Evolutionary conservation across 2,113 vertebrate species (phyloP).

Genomic region (Equus quagga): DNA sequence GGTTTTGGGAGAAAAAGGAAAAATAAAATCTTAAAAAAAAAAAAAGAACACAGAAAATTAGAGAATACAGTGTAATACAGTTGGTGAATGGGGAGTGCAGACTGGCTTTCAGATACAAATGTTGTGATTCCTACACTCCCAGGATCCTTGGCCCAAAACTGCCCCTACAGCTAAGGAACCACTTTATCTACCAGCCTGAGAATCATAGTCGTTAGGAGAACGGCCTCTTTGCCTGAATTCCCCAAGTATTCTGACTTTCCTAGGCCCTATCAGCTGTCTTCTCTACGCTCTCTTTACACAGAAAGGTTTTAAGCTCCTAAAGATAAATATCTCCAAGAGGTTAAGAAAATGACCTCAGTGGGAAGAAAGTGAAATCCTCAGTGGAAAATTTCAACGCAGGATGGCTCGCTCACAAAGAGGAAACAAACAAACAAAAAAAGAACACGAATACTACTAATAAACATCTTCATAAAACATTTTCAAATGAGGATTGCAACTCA

Average conservation of each 20-base stretch:
- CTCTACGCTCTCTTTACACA: background rate
- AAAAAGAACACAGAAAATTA: background rate
- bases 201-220: conserved; percentile 32
- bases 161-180: background rate
- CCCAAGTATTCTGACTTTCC: conserved; percentile 11
- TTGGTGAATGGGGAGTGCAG: background rate
- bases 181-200: background rate
- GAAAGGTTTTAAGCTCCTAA: conserved; percentile 29
- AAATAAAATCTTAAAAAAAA: background rate
- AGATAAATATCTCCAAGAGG: conserved; percentile 62
- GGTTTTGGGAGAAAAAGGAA: too few relatives aligned
- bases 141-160: background rate
- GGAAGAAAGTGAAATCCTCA: conserved; percentile 39
- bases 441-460: background rate
- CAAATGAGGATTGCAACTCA: background rate
- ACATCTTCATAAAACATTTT: conserved; percentile 28
- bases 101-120: background rate
- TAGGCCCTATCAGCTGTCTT: background rate
- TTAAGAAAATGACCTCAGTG: conserved; percentile 56
- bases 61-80: background rate
- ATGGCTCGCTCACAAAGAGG: conserved; percentile 14
- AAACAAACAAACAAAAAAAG: background rate
- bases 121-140: background rate
- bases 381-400: background rate
- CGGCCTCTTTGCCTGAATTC: background rate